Evolutionary conservation across 1,140 invertebrate genomes (phyloP).

Genomic region (Homarus americanus): DNA sequence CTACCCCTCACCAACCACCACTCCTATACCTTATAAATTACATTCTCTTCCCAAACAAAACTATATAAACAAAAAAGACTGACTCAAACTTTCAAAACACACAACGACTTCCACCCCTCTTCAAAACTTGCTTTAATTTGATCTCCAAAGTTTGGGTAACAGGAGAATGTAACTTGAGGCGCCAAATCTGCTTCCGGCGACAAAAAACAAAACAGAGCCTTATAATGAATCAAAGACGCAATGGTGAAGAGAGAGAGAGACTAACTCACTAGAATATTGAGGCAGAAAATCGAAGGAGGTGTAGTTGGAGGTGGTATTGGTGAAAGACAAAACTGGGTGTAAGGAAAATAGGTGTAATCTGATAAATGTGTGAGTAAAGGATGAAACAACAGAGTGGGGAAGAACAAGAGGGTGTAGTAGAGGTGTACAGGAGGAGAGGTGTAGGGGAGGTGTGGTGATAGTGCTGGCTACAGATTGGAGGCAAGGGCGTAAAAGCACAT

Average conservation of each 20-base stretch:
- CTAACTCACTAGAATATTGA: too few species aligned
- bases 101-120: not conserved
- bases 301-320: not conserved
- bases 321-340: too few species aligned
- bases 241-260: not conserved
- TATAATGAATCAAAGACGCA: not conserved
- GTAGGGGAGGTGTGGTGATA: too few species aligned
- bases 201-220: not conserved
- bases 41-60: too few species aligned
- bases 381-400: not conserved
- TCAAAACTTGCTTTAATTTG: not conserved
- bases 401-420: not conserved
- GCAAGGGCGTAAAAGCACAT: too few species aligned
- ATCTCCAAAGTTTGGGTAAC: constrained; percentile 13
- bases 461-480: too few species aligned
- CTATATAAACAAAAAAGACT: too few species aligned
- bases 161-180: not conserved
- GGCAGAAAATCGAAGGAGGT: not conserved
- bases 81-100: not conserved
- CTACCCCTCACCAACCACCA: too few species aligned
- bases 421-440: not conserved
- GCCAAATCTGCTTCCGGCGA: not conserved
- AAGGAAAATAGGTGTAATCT: too few species aligned
- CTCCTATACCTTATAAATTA: too few species aligned
- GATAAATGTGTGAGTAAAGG: not conserved